Evolutionary conservation across 2,888 invertebrate species (phyloP).

Genomic region (Nemotelus pantherinus): DNA sequence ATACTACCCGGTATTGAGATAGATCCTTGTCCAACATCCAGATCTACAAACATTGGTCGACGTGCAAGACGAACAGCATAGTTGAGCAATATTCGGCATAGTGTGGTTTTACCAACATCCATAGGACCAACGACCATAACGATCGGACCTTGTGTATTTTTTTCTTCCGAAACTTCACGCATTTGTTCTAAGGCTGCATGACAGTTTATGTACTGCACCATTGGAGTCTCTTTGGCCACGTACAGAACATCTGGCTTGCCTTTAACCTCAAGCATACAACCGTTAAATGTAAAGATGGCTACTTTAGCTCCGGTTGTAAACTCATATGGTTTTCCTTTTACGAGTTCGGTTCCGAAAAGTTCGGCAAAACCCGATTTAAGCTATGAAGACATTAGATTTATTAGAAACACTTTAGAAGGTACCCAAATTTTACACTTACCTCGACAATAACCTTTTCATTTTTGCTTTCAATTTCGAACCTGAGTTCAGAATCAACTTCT

Average conservation of each 20-base stretch:
- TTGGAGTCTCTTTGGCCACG: constrained; percentile 95
- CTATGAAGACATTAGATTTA: constrained; percentile 64
- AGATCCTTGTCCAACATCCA: constrained; percentile 95
- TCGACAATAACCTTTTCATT: constrained; percentile 83
- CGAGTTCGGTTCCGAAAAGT: constrained; percentile 95
- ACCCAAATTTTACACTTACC: constrained; percentile 64
- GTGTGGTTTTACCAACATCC: constrained; percentile 96
- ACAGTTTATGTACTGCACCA: constrained; percentile 94
- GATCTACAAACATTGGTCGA: constrained; percentile 90
- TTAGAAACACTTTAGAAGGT: neutral
- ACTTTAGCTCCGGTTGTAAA: constrained; percentile 92
- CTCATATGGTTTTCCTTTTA: constrained; percentile 89
- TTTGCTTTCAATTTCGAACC: constrained; percentile 92
- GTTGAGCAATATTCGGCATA: constrained; percentile 88
- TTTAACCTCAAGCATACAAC: constrained; percentile 84
- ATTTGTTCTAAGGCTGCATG: constrained; percentile 95
- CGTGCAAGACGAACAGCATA: constrained; percentile 92
- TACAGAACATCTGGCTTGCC: constrained; percentile 95
- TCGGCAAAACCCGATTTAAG: constrained; percentile 92
- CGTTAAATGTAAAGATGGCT: constrained; percentile 96
- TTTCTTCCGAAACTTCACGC: constrained; percentile 81
- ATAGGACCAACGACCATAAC: constrained; percentile 92
- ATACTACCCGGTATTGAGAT: constrained; percentile 93
- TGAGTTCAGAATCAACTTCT: constrained; percentile 88
- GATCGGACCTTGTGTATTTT: constrained; percentile 80